Percentiles rank a stretch among this genome's conserved stretches.
phyloP scores from a whole-genome alignment of 2,888 invertebrate species.

The Cephus pulcher region DNA sequence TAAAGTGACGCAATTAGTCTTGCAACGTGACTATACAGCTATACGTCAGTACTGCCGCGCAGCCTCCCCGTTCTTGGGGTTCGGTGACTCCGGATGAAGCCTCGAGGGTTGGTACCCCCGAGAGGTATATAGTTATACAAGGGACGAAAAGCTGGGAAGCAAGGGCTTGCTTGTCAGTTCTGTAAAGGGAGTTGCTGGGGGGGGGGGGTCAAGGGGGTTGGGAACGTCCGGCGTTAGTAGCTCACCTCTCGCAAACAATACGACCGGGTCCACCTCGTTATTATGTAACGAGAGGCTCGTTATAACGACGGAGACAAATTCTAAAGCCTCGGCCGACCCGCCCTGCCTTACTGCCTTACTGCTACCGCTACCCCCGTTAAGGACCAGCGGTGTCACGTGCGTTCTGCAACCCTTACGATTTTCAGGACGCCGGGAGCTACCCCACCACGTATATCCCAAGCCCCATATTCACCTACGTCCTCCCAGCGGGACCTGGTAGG shows the following conservation, averaged over 20 bases:
- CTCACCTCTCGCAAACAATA: slow-evolving; percentile 53
- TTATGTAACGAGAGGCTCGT: slow-evolving; percentile 64
- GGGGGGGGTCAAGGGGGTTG: slow-evolving; percentile 15
- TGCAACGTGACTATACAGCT: slow-evolving; percentile 20
- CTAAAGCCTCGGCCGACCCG: slow-evolving; percentile 46
- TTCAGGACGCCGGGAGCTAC: no score
- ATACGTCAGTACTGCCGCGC: no score
- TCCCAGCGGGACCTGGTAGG: no score
- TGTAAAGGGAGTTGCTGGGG: slow-evolving; percentile 16
- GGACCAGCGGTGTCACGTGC: no score
- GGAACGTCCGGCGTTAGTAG: slow-evolving; percentile 47
- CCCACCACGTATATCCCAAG: no score
- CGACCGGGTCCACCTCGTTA: slow-evolving; percentile 57
- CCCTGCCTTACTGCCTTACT: slow-evolving; percentile 16
- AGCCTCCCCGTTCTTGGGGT: slow-evolving; percentile 42
- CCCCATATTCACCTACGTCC: no score
- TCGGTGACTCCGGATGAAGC: slow-evolving; percentile 46
- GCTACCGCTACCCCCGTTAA: no score
- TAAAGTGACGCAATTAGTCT: slow-evolving; percentile 43
- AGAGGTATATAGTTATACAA: slow-evolving; percentile 20
- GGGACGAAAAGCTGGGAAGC: slow-evolving; percentile 12
- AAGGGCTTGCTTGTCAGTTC: slow-evolving; percentile 11
- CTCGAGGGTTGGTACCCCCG: slow-evolving; percentile 29
- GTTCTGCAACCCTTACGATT: no score
- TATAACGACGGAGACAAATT: slow-evolving; percentile 63